Percentiles rank a stretch among this genome's conserved stretches.
phyloP scores from a whole-genome alignment of 1,140 invertebrate genomes.

The Drosophila micromelanica region DNA sequence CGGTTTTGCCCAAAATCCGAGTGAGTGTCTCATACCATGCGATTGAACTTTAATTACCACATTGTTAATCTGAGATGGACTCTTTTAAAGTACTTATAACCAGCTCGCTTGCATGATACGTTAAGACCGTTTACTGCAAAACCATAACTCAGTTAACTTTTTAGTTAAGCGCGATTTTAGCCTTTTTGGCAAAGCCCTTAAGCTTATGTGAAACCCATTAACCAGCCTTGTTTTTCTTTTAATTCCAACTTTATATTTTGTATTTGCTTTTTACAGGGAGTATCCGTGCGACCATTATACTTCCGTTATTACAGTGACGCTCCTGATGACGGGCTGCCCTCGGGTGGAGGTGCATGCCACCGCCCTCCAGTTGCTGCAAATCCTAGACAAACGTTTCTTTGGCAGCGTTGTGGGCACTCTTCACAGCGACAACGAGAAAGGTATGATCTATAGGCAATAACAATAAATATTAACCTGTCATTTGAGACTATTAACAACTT shows the following conservation, averaged over 20 bases:
- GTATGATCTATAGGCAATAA: constrained; percentile 83
- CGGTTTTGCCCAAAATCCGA: background rate
- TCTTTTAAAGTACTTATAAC: background rate
- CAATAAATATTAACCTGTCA: constrained; percentile 1
- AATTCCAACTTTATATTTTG: constrained; percentile 2
- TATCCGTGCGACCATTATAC: constrained; percentile 99
- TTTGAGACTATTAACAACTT: constrained; percentile 4
- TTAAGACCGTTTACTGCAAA: background rate
- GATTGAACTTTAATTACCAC: constrained; percentile 11
- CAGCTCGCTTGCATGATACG: background rate
- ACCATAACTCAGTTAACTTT: constrained; percentile 17
- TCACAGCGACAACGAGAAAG: constrained; percentile 88
- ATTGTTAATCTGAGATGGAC: background rate
- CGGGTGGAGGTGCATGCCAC: constrained; percentile 95
- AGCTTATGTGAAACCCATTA: constrained; percentile 18
- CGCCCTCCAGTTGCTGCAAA: constrained; percentile 96
- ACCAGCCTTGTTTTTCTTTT: background rate
- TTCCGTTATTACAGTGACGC: constrained; percentile 98
- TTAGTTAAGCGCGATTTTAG: constrained; percentile 9
- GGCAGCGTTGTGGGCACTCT: constrained; percentile 89
- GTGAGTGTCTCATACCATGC: background rate
- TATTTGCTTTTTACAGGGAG: constrained; percentile 88
- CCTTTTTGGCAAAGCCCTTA: constrained; percentile 2
- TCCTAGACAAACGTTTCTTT: constrained; percentile 98
- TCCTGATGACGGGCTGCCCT: constrained; percentile 97